phyloP scores from a whole-genome alignment of 2,113 vertebrate genomes.

The Melierax canorus region DNA sequence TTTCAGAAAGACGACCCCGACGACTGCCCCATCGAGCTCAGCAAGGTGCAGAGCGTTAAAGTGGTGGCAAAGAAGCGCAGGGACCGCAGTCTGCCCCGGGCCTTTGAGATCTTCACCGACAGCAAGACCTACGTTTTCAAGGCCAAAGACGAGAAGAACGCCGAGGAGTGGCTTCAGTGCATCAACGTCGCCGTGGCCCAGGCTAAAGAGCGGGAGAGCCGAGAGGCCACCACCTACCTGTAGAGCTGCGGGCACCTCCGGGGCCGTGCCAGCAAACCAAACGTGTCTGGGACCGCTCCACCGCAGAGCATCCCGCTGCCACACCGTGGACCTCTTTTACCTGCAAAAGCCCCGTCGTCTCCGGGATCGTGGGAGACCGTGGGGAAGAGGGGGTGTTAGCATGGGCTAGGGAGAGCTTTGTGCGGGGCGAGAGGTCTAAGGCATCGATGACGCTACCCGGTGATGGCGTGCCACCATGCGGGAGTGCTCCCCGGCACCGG shows the following conservation, averaged over 20 bases:
- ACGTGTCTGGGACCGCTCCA: rapidly evolving
- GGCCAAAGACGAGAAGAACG: conserved; percentile 86
- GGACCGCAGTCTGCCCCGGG: conserved; percentile 87
- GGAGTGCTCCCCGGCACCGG: not conserved
- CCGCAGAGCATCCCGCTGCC: not conserved
- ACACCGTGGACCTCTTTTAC: not conserved
- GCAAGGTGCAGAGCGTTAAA: conserved; percentile 95
- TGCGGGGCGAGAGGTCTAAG: rapidly evolving
- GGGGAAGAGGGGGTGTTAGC: not conserved
- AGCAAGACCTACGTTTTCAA: conserved; percentile 90
- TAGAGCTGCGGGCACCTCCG: conserved; percentile 31
- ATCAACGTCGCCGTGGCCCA: conserved; percentile 92
- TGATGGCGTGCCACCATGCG: rapidly evolving
- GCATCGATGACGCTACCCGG: too few species aligned
- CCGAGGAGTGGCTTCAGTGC: conserved; percentile 94
- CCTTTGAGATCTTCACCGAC: conserved; percentile 96
- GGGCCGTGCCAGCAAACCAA: not conserved
- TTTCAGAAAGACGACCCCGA: conserved; percentile 91
- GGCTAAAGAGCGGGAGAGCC: conserved; percentile 84
- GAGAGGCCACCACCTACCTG: conserved; percentile 90
- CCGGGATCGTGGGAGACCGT: not conserved
- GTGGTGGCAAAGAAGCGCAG: conserved; percentile 85
- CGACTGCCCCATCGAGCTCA: conserved; percentile 89
- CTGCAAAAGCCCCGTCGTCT: not conserved
- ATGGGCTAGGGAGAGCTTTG: not conserved